These are phyloP conservation scores for Oryzias celebensis DNA, from an alignment of 2,113 vertebrate species.

Conservation along the genomic window DNA sequence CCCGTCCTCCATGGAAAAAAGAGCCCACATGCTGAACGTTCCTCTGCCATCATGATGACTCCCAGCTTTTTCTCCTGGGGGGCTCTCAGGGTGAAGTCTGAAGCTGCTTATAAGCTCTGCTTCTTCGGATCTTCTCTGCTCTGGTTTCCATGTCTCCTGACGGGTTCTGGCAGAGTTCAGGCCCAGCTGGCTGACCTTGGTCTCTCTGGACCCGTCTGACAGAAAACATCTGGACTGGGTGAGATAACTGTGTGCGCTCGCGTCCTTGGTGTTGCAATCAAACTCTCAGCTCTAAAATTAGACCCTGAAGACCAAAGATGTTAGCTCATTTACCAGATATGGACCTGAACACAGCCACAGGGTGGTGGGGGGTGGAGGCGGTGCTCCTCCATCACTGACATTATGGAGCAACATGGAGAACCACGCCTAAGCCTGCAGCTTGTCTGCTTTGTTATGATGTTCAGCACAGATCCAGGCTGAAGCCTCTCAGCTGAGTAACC, in stretches of 20 bases:
- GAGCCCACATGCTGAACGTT: no score
- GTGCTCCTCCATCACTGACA: constrained; percentile 5
- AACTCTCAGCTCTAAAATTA: constrained; percentile 64
- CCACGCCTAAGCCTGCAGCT: no score
- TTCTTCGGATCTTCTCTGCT: not conserved
- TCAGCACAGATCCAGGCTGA: no score
- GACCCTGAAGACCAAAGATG: constrained; percentile 59
- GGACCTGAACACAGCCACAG: constrained; percentile 12
- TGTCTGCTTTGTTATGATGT: no score
- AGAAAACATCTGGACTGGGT: constrained; percentile 47
- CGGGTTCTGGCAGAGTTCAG: not conserved
- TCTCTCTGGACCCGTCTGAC: constrained; percentile 22
- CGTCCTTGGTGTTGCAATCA: constrained; percentile 42
- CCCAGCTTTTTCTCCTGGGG: no score
- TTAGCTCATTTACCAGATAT: constrained; percentile 67
- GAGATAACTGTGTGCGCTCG: not conserved
- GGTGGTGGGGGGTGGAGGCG: constrained; percentile 1
- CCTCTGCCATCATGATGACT: no score
- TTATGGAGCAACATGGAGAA: constrained; percentile 7
- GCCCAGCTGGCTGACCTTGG: constrained; percentile 18
- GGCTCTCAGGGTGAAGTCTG: not conserved
- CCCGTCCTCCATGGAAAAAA: no score
- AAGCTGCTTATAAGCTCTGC: not conserved
- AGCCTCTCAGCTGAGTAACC: no score
- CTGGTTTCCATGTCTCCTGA: constrained; percentile 1